phyloP scores from a whole-genome alignment of 2,113 vertebrate species.

The Egretta garzetta region DNA sequence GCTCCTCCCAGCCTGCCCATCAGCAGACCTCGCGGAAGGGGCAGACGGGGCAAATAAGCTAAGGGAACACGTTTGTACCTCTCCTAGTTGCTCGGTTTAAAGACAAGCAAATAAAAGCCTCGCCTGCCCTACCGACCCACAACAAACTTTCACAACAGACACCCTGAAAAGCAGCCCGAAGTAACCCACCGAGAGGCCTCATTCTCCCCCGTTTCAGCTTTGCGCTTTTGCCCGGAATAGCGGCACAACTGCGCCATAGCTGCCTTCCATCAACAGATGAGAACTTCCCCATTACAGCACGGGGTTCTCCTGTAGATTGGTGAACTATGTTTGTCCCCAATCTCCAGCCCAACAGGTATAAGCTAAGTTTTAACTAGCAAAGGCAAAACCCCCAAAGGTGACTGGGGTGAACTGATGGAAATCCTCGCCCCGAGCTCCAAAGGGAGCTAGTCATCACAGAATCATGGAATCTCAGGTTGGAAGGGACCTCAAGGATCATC shows the following conservation, averaged over 20 bases:
- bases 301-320: too few species aligned
- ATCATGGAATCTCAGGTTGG: too few species aligned
- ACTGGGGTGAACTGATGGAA: too few species aligned
- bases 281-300: too few species aligned
- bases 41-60: not conserved
- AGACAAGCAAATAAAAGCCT: not conserved
- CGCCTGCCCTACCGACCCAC: not conserved
- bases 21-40: accelerated
- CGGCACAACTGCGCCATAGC: not conserved
- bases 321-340: not conserved
- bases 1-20: not conserved
- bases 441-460: too few species aligned
- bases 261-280: not conserved
- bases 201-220: not conserved
- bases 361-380: not conserved
- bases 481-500: too few species aligned
- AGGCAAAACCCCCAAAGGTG: not conserved
- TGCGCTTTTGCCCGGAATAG: not conserved
- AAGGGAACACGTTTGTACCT: not conserved
- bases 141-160: not conserved
- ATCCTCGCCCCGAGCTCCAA: not conserved
- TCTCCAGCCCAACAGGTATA: not conserved
- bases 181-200: not conserved
- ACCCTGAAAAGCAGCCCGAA: not conserved
- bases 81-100: not conserved